Evolutionary conservation across 2,113 vertebrate species (phyloP), one percentile per base, ranked within the genome.

Genomic region (Prietella phreatophila): DNA sequence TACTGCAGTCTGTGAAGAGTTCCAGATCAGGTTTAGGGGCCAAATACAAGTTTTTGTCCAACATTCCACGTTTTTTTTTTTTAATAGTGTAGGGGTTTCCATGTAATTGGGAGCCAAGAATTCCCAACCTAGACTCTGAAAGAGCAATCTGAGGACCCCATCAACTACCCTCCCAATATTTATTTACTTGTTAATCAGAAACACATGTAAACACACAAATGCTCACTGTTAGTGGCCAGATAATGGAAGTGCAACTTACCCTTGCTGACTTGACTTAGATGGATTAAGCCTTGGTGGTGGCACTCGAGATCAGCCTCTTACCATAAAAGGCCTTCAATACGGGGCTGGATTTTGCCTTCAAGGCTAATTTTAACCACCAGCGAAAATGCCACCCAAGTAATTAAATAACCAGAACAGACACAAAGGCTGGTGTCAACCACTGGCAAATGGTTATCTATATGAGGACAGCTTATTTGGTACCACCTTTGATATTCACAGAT

Each of bases 221-320:
- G 78, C 58, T 36, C 25, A 83, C 58, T 85, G 56, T 82, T n/a
- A 86, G 86, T 84, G 84, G 84, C 58, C 84, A 67, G 30, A 39
- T 39, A 14, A 75, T 50, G 82, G n/a, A 88, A 90, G 85, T 61
- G 63, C 86, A 90, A 81, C 81, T 86, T 82, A 84, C 86, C 93
- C 92, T 93, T 87, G 91, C 92, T 92, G 81, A 92, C 39, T 92
- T 88, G 91, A 91, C 90, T 92, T 91, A 92, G 53, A 42, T 86
- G 93, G 95, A 94, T 95, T 95, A 95, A 89, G 83, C 89, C 82
- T 63, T 90, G 90, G 89, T 89, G 63, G 63, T 67, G 20, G 83
- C 86, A 89, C 92, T 91, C 88, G 88, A 88, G 89, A 91, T 91
- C 93, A 92, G 91, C 91, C 91, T 79, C 80, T 93, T 92, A 94